Evolutionary conservation across 2,888 invertebrate species (phyloP), one percentile per base, ranked within the genome.

Genomic region (Flexamia atlantica): DNA sequence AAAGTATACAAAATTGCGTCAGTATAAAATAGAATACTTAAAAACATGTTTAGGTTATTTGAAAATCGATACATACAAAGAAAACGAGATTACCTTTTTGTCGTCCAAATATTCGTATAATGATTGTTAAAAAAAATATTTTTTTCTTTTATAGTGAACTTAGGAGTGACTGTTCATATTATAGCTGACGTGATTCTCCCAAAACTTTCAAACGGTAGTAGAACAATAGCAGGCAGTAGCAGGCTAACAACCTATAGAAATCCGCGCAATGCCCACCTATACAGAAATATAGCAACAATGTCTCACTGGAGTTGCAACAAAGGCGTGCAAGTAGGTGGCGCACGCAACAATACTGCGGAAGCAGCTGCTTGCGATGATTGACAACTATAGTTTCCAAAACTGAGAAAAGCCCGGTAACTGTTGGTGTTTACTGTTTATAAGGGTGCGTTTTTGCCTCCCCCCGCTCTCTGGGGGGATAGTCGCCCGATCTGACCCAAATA

Each of bases 371-470:
- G 50, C 20, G 53, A 32, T 79, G 79, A 79, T 79, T 79, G 79
- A 79, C 79, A 79, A 79, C 57, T 79, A 76, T 50, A 79, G 79
- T 79, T 79, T 79, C 79, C 79, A 79, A 79, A 79, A 79, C 79
- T 57, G 79, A 32, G 79, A 79, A 79, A 79, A 79, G 79, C 79
- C 53, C 30, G 79, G n/a, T n/a, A n/a, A n/a, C n/a, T n/a, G 57
- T 32, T 30, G 79, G 76, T 76, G 76, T 76, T 76, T 76, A 76
- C 79, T 79, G 76, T 50, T 50, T 76, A 76, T 28, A 1, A 57
- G 76, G 79, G 28, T 23, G 53, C 20, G 82, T 70, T 70, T 83
- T 83, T 74, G 82, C 72, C 72, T 32, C 32, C 25, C 20, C 46
- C 82, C 46, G 46, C 30, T 12, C 46, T 17, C 2, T 4, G 20